phyloP scores from a whole-genome alignment of 1,140 invertebrate genomes.

The Eufriesea mexicana region DNA sequence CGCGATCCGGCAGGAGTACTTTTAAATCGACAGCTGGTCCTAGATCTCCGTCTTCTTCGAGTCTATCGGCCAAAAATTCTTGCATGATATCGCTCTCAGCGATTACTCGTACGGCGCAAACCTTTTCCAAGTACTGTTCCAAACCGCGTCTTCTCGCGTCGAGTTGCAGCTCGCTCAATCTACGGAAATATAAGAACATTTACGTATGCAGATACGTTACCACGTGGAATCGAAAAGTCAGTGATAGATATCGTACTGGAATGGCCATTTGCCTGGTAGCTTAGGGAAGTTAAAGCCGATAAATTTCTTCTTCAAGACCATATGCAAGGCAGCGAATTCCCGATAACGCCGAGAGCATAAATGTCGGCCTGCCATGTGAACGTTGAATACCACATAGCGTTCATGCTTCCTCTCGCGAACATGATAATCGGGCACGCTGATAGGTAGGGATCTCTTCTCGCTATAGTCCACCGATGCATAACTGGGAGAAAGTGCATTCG shows the following conservation, averaged over 20 bases:
- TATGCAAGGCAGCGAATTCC: conserved; percentile 96
- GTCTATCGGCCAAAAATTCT: conserved; percentile 95
- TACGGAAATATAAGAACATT: conserved; percentile 55
- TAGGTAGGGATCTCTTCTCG: conserved; percentile 98
- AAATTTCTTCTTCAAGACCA: conserved; percentile 97
- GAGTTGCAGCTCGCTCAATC: conserved; percentile 96
- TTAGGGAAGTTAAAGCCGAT: conserved; percentile 98
- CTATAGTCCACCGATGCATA: conserved; percentile 98
- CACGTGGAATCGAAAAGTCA: background rate
- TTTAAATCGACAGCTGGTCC: conserved; percentile 96
- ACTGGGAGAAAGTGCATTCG: conserved; percentile 75
- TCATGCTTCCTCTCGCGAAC: conserved; percentile 91
- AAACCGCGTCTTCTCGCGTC: conserved; percentile 95
- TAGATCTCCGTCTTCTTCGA: conserved; percentile 91
- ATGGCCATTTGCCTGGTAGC: conserved; percentile 99
- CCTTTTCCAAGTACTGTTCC: conserved; percentile 99
- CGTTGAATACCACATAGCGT: conserved; percentile 98
- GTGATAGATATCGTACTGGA: conserved; percentile 84
- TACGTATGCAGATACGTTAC: too few relatives aligned
- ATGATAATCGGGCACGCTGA: conserved; percentile 98
- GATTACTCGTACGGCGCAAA: conserved; percentile 98
- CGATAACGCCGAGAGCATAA: conserved; percentile 97
- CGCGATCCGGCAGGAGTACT: conserved; percentile 89
- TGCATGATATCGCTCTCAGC: conserved; percentile 98
- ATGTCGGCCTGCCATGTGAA: conserved; percentile 99